phyloP scores from a whole-genome alignment of 2,113 vertebrate genomes.

The Chinchilla lanigera region DNA sequence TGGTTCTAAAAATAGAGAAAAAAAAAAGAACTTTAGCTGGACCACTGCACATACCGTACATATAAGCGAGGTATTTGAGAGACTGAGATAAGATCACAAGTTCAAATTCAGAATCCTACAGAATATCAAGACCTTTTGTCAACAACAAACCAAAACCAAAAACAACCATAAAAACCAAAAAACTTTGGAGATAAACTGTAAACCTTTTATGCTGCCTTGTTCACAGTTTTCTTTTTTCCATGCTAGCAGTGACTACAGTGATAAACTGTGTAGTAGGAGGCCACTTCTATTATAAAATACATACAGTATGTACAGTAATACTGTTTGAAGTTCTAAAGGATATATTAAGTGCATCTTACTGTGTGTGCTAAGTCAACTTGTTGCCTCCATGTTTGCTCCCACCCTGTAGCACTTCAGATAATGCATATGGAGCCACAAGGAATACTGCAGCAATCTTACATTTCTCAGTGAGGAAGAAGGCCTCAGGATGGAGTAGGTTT shows the following conservation, averaged over 20 bases:
- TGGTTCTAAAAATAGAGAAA: conserved; percentile 16
- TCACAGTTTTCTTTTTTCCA: neutral
- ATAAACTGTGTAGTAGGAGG: neutral
- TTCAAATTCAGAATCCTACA: neutral
- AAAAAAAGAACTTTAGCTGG: neutral
- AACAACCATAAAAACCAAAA: neutral
- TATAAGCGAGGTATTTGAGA: neutral
- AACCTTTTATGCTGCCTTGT: neutral
- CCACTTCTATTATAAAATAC: neutral
- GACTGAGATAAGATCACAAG: neutral
- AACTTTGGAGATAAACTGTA: neutral
- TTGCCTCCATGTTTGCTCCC: neutral
- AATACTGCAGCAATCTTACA: neutral
- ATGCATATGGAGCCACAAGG: neutral
- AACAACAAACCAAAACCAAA: neutral
- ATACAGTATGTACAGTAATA: neutral
- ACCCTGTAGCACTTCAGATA: neutral
- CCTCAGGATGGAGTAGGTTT: too few species aligned
- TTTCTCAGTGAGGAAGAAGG: neutral
- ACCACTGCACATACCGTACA: neutral
- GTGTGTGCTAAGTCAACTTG: neutral
- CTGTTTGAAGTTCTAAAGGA: neutral
- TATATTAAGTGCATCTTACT: neutral
- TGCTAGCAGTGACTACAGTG: neutral
- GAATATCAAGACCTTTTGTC: neutral